A percentile compares a stretch with the other conserved stretches of the same genome.
phyloP scores from a whole-genome alignment of 2,113 vertebrate genomes.

The Danionella cerebrum region DNA sequence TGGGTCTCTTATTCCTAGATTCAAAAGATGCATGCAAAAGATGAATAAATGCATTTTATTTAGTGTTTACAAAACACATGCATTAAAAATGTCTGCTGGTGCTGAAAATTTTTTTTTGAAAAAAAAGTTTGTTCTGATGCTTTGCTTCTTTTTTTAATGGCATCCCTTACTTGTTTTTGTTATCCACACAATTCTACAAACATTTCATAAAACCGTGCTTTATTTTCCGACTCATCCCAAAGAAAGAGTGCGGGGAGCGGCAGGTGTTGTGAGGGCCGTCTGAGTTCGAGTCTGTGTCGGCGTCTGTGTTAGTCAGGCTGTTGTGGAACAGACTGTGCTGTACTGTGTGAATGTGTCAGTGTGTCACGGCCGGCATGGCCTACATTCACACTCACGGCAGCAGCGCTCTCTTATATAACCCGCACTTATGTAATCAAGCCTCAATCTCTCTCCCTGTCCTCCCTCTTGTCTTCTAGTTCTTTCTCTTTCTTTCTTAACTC shows the following conservation, averaged over 20 bases:
- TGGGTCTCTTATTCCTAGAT: no score
- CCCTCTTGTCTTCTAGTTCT: not conserved
- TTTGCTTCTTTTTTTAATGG: no score
- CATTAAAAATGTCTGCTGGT: no score
- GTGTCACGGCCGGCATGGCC: constrained; percentile 21
- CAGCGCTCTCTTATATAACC: constrained; percentile 33
- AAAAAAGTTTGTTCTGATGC: no score
- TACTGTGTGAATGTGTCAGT: constrained; percentile 23
- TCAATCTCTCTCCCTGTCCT: not conserved
- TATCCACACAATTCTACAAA: no score
- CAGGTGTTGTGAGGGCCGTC: not conserved
- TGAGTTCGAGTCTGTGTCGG: not conserved
- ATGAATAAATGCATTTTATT: no score
- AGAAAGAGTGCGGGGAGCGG: not conserved
- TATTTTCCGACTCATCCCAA: not conserved
- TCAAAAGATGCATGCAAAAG: no score
- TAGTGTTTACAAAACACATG: no score
- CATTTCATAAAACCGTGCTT: no score
- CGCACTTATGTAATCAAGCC: constrained; percentile 35
- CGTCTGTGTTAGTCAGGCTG: not conserved
- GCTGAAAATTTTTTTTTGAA: no score
- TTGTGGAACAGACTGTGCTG: constrained; percentile 29
- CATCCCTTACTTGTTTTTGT: no score
- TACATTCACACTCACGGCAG: constrained; percentile 33
- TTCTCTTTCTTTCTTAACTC: not conserved